A percentile compares a stretch with the other conserved stretches of the same genome.
These are phyloP conservation scores for Caerostris darwini DNA, from an alignment of 1,140 invertebrate species.

Conservation along the genomic window DNA sequence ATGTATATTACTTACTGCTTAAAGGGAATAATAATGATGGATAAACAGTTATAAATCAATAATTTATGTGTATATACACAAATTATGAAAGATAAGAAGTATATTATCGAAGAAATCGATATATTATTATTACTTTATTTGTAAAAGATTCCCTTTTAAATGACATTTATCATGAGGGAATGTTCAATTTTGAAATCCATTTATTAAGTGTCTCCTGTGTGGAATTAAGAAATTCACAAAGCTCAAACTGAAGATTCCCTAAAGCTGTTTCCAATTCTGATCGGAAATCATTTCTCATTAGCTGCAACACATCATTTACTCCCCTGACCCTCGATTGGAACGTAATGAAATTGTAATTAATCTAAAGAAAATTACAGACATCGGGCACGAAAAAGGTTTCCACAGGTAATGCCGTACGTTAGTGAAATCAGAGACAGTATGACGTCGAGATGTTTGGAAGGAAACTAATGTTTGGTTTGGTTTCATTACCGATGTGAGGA, in stretches of 20 bases:
- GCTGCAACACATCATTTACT: constrained; percentile 68
- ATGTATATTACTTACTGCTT: too few relatives aligned
- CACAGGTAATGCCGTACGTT: constrained; percentile 8
- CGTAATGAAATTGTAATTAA: constrained; percentile 78
- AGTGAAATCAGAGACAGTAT: constrained; percentile 41
- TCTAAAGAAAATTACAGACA: constrained; percentile 74
- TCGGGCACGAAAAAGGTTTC: constrained; percentile 10
- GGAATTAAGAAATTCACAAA: constrained; percentile 34
- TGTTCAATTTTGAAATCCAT: background rate
- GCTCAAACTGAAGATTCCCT: background rate
- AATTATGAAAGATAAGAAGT: too few relatives aligned
- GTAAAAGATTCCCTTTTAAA: background rate
- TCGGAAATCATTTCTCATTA: constrained; percentile 70
- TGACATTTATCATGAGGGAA: background rate
- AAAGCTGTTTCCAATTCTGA: background rate
- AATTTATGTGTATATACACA: too few relatives aligned
- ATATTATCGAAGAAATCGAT: background rate
- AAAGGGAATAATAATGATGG: background rate
- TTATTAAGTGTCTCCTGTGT: background rate
- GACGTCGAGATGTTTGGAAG: constrained; percentile 9
- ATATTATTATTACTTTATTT: background rate
- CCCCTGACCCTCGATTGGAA: constrained; percentile 26
- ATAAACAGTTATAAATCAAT: background rate
- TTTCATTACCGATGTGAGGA: constrained; percentile 60
- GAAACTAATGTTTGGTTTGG: constrained; percentile 43